Conservation (phyloP, 2,888 invertebrate species). For the Meghimatium bilineatum region DNA sequence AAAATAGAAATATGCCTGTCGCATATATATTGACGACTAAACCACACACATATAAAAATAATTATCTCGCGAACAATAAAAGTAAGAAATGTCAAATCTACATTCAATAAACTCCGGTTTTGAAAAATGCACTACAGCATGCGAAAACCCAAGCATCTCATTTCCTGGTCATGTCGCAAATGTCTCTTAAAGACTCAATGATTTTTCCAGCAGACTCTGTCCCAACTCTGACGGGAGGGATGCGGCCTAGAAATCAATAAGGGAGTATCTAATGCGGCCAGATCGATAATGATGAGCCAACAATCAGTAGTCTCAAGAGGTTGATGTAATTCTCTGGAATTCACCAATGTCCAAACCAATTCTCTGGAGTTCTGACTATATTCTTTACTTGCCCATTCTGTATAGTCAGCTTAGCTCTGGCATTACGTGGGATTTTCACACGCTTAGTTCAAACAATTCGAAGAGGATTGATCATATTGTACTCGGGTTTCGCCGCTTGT, state of each 20-base stretch:
- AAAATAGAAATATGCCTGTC: too few species aligned
- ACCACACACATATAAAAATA: too few species aligned
- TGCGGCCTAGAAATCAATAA: not conserved
- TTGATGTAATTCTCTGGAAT: not conserved
- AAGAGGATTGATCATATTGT: too few species aligned
- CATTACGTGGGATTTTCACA: too few species aligned
- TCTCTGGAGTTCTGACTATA: not conserved
- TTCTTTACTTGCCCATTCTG: not conserved
- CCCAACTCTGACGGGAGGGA: not conserved
- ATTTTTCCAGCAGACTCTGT: slow-evolving; percentile 13
- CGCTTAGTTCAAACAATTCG: too few species aligned
- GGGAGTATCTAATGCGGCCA: slow-evolving; percentile 28
- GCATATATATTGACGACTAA: too few species aligned
- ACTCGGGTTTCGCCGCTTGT: too few species aligned
- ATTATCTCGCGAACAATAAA: not conserved
- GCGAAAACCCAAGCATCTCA: not conserved
- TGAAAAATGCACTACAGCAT: not conserved
- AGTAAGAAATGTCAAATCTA: not conserved
- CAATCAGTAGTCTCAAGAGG: slow-evolving; percentile 28
- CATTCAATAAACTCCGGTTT: not conserved
- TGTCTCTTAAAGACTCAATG: slow-evolving; percentile 4
- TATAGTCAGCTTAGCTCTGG: not conserved
- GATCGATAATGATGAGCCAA: slow-evolving; percentile 38
- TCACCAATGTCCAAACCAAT: not conserved
- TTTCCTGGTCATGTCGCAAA: not conserved